Conservation (phyloP, 35 echinoderm and acorn worm species). For the Anneissia japonica region DNA sequence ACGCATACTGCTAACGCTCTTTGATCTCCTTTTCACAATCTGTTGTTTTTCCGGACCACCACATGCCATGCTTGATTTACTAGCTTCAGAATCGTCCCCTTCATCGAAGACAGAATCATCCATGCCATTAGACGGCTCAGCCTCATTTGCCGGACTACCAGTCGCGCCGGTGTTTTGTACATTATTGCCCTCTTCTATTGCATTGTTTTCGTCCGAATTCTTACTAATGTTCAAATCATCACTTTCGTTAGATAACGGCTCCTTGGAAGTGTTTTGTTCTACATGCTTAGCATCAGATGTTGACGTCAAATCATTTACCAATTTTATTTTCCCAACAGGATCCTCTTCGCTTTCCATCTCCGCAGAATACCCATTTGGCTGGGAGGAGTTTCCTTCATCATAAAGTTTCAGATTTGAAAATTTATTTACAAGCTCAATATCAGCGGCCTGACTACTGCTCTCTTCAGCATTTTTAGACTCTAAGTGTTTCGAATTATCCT, state of each 20-base stretch:
- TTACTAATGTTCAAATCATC: not conserved
- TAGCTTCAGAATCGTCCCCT: constrained; percentile 16
- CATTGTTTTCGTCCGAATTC: not conserved
- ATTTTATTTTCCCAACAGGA: not conserved
- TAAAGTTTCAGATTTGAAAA: not conserved
- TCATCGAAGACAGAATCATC: not conserved
- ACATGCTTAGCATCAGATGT: too few relatives aligned
- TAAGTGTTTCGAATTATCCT: not conserved
- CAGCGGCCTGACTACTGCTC: not conserved
- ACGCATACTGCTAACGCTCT: not conserved
- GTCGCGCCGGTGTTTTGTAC: not conserved
- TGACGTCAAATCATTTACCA: too few relatives aligned
- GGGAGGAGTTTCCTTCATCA: not conserved
- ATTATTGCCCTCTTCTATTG: not conserved
- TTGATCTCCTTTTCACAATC: not conserved
- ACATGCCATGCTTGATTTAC: constrained; percentile 30
- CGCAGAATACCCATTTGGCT: not conserved
- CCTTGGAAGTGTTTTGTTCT: not conserved
- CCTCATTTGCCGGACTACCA: not conserved
- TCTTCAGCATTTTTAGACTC: not conserved
- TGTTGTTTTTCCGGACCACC: not conserved
- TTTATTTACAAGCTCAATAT: not conserved
- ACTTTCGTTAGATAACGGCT: not conserved
- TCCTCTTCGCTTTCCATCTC: constrained; percentile 12
- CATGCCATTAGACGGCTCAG: not conserved